Conservation (phyloP, 1,140 invertebrate genomes). For the Zeugodacus cucurbitae region DNA sequence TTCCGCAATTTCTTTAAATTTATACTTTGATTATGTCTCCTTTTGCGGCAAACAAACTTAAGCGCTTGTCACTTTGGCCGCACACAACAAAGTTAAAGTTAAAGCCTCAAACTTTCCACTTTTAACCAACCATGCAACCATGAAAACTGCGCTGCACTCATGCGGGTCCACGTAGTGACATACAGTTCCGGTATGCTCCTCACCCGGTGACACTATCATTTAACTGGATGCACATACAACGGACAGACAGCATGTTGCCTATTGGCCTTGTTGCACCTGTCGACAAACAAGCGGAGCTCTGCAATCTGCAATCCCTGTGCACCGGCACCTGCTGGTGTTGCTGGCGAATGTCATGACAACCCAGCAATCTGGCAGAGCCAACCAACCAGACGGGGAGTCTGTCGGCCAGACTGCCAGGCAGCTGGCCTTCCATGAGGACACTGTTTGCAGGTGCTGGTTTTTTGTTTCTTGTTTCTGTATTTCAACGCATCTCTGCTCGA, state of each 20-base stretch:
- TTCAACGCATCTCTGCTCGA: background rate
- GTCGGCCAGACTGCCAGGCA: background rate
- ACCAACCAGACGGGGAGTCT: background rate
- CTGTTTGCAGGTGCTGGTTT: background rate
- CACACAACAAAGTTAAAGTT: slow-evolving; percentile 26
- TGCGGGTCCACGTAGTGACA: background rate
- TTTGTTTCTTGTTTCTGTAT: background rate
- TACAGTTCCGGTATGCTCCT: background rate
- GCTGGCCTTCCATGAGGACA: background rate
- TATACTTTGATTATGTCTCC: too few species aligned
- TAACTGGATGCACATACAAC: background rate
- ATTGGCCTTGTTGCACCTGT: slow-evolving; percentile 12
- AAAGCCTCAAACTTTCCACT: background rate
- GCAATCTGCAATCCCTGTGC: background rate
- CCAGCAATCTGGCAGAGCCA: slow-evolving; percentile 5
- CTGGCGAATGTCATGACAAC: background rate
- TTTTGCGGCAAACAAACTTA: background rate
- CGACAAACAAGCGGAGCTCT: background rate
- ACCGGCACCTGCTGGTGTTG: background rate
- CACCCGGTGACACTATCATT: background rate
- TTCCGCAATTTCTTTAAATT: background rate
- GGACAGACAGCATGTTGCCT: slow-evolving; percentile 1
- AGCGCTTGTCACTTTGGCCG: background rate
- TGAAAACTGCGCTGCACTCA: background rate
- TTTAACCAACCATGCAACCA: background rate